Base-by-base conservation (phyloP, 2,113 vertebrate species). In the Neotragus pygmaeus region DNA sequence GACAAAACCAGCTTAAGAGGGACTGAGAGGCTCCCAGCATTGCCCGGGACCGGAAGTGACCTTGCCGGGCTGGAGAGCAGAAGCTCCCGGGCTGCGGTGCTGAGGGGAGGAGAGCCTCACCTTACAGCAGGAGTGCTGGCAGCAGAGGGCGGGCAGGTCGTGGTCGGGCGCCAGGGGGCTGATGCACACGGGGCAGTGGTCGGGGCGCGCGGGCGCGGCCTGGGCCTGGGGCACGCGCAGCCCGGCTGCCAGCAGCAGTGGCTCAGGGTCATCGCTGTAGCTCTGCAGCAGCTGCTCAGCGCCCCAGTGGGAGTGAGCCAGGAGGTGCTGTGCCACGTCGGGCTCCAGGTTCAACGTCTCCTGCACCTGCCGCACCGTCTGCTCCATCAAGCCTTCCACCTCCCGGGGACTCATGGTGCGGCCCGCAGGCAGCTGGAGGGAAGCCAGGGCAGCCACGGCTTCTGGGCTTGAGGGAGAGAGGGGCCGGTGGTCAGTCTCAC, bases 41-140 rank as follows among this genome's bases (percentile, higher is more conserved):
- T 23, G 5, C 33, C 90, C 53, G 23, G 12, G n/a, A 11, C 19
- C 23, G 23, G 51, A 66, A 39, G 78, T 1, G 28, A 43, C 16
- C 17, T 39, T 16, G 23, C 47, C 2, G 7, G 57, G 19, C 10
- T 28, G 30, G n/a, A 75, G 66, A 25, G n/a, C 77, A 58, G 77
- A 33, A 15, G 3, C 6, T 83, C 33, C 27, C 4, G 0, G 0
- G n/a, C 12, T 39, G 70, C 1, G 36, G 36, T 7, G 21, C 36
- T 70, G 66, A 0, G 23, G 66, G 23, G 70, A 15, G 23, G 70
- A 14, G 23, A 14, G 70, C 39, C 97, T 99, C 89, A 99, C 99
- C 99, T 98, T 99, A 97, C 99, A 99, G 98, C 99, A 99, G 98
- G 99, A 99, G 98, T 99, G 99, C 98, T 98, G 98, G 98, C 99